These are phyloP conservation scores for Rhamphomyia laevipes DNA, from an alignment of 2,888 invertebrate genomes.

Conservation along the genomic window DNA sequence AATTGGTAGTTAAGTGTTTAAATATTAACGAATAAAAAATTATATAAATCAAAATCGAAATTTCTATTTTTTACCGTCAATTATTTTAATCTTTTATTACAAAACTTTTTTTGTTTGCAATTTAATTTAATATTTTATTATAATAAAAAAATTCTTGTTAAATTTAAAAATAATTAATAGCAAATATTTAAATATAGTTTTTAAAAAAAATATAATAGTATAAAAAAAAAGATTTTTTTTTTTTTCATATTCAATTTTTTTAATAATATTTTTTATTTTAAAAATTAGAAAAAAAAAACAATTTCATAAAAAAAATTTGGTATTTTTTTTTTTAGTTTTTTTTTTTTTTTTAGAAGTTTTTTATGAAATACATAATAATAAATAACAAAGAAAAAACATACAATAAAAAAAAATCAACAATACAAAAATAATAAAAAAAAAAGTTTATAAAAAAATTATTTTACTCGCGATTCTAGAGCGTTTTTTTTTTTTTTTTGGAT, in stretches of 20 bases:
- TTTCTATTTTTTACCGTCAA: too few species aligned
- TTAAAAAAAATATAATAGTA: not conserved
- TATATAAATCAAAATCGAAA: too few species aligned
- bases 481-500: too few species aligned
- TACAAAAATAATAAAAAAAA: conserved; percentile 1
- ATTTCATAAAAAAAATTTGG: too few species aligned
- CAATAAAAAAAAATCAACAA: conserved; percentile 1
- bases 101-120: too few species aligned
- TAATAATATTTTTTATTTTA: not conserved
- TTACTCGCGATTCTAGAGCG: too few species aligned
- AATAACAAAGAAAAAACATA: not conserved
- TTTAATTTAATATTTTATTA: too few species aligned
- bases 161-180: not conserved
- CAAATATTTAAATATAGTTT: not conserved
- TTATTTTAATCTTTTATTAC: too few species aligned
- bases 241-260: not conserved
- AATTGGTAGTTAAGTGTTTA: too few species aligned
- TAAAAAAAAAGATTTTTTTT: not conserved
- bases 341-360: not conserved
- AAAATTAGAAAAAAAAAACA: too few species aligned
- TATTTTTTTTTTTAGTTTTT: not conserved
- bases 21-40: too few species aligned
- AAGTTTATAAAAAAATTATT: not conserved
- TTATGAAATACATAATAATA: not conserved
- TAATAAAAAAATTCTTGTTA: too few species aligned